Evolutionary conservation across 2,797 vertebrate genomes (phyloP).

Genomic region (Catostomus latipinnis): DNA sequence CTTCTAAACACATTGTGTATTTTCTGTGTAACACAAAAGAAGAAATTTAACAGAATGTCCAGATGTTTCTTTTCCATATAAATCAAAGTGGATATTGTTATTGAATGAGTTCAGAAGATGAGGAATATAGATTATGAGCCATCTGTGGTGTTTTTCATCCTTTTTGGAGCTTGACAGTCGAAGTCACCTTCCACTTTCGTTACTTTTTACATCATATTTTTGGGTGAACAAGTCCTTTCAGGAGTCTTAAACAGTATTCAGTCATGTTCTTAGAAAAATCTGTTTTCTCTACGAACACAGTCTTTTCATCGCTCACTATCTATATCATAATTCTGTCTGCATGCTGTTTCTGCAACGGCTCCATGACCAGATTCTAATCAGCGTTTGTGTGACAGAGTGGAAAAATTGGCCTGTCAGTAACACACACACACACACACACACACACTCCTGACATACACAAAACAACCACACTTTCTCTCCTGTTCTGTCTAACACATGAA

Average conservation of each 20-base stretch:
- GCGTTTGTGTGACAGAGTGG: constrained; percentile 34
- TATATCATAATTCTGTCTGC: not conserved
- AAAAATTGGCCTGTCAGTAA: constrained; percentile 27
- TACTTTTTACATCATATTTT: not conserved
- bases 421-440: not conserved
- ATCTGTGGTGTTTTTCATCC: not conserved
- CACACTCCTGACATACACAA: not conserved
- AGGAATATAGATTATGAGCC: not conserved
- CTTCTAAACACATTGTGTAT: too few relatives aligned
- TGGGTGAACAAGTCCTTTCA: not conserved
- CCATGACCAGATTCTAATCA: constrained; percentile 42
- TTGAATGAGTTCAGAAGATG: not conserved
- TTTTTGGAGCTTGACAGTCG: not conserved
- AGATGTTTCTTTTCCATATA: too few relatives aligned
- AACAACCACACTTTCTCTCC: not conserved
- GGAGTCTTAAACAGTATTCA: not conserved
- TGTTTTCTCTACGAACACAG: not conserved
- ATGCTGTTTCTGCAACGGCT: constrained; percentile 2
- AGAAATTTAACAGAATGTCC: too few relatives aligned
- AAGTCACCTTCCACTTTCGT: not conserved
- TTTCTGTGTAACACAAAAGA: not conserved
- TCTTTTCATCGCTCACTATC: not conserved
- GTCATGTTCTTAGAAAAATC: constrained; percentile 19
- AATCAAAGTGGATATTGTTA: too few relatives aligned
- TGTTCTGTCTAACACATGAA: constrained; percentile 3